Conservation (phyloP, 2,888 invertebrate genomes). For the Heliconius ismenius region DNA sequence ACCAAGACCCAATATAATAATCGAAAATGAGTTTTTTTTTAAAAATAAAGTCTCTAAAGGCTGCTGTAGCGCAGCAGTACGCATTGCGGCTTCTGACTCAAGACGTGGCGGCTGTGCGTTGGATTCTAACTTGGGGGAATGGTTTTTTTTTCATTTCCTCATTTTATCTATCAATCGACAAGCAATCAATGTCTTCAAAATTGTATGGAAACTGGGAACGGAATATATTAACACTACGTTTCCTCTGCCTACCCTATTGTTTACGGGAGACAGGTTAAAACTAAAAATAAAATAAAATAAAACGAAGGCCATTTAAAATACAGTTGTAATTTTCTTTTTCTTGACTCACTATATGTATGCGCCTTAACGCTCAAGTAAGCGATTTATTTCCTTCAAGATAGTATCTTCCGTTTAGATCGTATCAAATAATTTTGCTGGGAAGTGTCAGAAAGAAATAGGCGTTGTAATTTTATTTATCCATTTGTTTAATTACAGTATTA, state of each 20-base stretch:
- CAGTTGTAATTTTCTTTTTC: background rate
- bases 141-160: background rate
- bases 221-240: too few species aligned
- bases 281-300: too few species aligned
- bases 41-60: too few species aligned
- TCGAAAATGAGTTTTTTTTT: too few species aligned
- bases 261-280: too few species aligned
- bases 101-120: background rate
- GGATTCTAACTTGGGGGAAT: too few species aligned
- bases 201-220: too few species aligned
- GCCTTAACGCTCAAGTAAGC: slow-evolving; percentile 4
- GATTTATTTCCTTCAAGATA: slow-evolving; percentile 30
- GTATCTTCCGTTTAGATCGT: slow-evolving; percentile 22
- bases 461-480: slow-evolving; percentile 15
- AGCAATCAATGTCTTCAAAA: too few species aligned
- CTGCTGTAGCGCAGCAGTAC: too few species aligned
- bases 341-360: background rate
- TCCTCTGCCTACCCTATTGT: too few species aligned
- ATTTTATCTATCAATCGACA: too few species aligned
- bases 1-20: too few species aligned
- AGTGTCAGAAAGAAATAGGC: slow-evolving; percentile 21
- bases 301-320: background rate
- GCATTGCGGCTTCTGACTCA: background rate
- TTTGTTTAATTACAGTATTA: slow-evolving; percentile 14
- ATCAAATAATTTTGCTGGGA: slow-evolving; percentile 29